phyloP scores from a whole-genome alignment of 2,113 vertebrate species.

The Gnathochromis pfefferi region DNA sequence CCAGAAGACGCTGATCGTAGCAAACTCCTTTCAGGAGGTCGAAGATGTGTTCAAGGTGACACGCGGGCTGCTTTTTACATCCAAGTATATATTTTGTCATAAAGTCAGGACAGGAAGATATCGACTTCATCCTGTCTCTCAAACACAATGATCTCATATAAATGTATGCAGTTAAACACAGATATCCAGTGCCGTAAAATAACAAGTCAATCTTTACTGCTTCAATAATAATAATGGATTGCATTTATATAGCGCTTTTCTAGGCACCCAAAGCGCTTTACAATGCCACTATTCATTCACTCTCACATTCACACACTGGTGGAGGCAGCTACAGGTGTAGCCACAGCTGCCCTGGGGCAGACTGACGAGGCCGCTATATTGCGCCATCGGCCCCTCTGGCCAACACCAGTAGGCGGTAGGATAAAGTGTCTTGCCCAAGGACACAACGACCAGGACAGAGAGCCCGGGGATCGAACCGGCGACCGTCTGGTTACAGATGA shows the following conservation, averaged over 20 bases:
- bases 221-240: not conserved
- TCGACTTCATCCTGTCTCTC: not conserved
- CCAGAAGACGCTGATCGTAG: constrained; percentile 84
- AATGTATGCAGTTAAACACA: not conserved
- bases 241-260: accelerated
- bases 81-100: not conserved
- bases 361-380: not conserved
- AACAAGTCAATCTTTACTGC: too few species aligned
- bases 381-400: not conserved
- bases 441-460: not conserved
- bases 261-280: accelerated
- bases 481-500: accelerated
- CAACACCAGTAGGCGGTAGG: accelerated
- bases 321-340: accelerated
- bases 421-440: not conserved
- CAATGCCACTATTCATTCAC: accelerated
- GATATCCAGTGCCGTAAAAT: not conserved
- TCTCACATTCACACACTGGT: not conserved
- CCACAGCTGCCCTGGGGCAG: not conserved
- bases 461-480: accelerated
- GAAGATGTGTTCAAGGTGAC: constrained; percentile 80
- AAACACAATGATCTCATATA: not conserved
- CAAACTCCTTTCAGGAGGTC: constrained; percentile 72
- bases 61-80: not conserved
- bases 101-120: not conserved